Base-by-base conservation (phyloP, 2,888 invertebrate species). In the Emmelina monodactyla region DNA sequence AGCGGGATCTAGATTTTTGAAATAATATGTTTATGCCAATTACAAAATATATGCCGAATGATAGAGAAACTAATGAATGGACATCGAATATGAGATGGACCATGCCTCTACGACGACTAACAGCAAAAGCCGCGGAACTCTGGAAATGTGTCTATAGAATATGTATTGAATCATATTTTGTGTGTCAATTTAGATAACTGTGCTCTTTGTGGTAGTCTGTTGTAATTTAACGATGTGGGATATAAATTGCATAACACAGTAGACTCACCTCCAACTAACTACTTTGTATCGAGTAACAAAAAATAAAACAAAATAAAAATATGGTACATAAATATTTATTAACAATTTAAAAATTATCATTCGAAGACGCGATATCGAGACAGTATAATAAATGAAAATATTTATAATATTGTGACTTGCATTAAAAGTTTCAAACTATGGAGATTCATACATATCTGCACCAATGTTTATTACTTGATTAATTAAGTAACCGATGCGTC, bases 221-320 rank as follows among this genome's bases (percentile, higher is more conserved):
- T 4, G n/a, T 25, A 25, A 25, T 25, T 25, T 19, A 6, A 25
- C n/a, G n/a, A 25, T 25, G 58, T 58, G 64, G 64, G 56, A 54
- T 64, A 71, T 73, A 76, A 76, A 75, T 75, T 78, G 78, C 76
- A 75, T 76, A 75, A 73, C 73, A 73, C 71, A 55, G 64, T 67
- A 67, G 70, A 70, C 70, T 64, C 68, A 68, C 68, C 60, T 50
- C 25, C 11, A 11, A 14, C 12, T 9, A 5, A 28, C n/a, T 11
- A 29, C 13, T 14, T 52, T 46, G 40, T 34, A 14, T 34, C 43
- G 40, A 43, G 34, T 37, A 43, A 37, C 34, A 42, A 45, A 55
- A 49, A 51, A 46, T 51, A 55, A 71, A 73, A 66, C 58, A 63
- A 70, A 71, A 67, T 58, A 63, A 67, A 62, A 53, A 48, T 63